Evolutionary conservation across 2,888 invertebrate species (phyloP).

Genomic region (Thysanoteuthis rhombus): DNA sequence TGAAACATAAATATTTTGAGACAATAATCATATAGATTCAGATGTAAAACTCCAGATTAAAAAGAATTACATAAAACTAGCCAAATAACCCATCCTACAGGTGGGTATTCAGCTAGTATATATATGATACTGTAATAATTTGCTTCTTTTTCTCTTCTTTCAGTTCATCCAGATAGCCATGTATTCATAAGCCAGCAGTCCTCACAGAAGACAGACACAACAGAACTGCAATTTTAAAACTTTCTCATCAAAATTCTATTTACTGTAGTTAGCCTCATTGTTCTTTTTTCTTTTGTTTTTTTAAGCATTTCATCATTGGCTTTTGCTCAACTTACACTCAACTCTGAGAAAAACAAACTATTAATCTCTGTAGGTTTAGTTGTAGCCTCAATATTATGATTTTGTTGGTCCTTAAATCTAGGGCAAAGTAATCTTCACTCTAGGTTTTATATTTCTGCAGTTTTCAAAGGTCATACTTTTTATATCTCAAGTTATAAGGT

Average conservation of each 20-base stretch:
- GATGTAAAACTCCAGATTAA: no score
- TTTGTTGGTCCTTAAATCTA: not conserved
- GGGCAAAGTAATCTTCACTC: no score
- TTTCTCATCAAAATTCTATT: not conserved
- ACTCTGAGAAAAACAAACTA: not conserved
- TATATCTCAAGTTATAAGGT: no score
- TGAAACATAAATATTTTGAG: no score
- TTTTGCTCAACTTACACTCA: not conserved
- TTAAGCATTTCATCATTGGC: not conserved
- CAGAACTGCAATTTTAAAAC: not conserved
- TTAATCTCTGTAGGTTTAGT: not conserved
- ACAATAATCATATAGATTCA: no score
- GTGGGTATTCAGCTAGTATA: no score
- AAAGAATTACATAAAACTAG: no score
- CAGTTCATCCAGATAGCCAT: constrained; percentile 64
- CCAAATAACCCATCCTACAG: no score
- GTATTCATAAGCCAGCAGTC: constrained; percentile 53
- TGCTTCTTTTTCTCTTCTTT: constrained; percentile 36
- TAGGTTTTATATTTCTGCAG: no score
- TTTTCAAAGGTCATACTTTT: no score
- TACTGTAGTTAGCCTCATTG: not conserved
- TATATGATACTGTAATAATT: no score
- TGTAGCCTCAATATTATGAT: not conserved
- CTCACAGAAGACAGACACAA: not conserved
- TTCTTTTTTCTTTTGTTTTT: no score